Percentiles rank a stretch among this genome's conserved stretches.
Evolutionary conservation across 1,140 invertebrate species (phyloP).

Genomic region (Bradynema listronoti): DNA sequence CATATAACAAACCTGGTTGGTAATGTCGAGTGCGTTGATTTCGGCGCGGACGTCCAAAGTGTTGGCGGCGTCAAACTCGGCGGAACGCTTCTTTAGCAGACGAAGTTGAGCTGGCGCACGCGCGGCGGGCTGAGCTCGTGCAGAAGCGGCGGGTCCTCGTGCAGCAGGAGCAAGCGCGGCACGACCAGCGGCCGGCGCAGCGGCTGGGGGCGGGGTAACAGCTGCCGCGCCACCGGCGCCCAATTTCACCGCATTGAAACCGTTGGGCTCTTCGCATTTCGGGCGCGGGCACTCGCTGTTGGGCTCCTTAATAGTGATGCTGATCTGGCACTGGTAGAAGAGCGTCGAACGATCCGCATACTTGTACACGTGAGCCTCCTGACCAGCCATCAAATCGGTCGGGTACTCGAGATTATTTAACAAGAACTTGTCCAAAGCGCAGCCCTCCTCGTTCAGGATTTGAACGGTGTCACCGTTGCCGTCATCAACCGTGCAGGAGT

Average conservation of each 20-base stretch:
- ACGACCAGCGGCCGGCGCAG: slow-evolving; percentile 13
- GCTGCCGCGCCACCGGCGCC: slow-evolving; percentile 35
- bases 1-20: slow-evolving; percentile 24
- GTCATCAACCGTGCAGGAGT: slow-evolving; percentile 56
- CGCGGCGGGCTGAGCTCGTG: slow-evolving; percentile 8
- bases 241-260: slow-evolving; percentile 52
- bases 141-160: slow-evolving; percentile 8
- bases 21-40: slow-evolving; percentile 50
- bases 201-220: slow-evolving; percentile 21
- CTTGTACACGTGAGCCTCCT: slow-evolving; percentile 58
- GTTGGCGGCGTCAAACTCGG: slow-evolving; percentile 34
- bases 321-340: slow-evolving; percentile 58
- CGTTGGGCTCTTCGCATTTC: slow-evolving; percentile 50
- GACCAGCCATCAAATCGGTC: slow-evolving; percentile 54
- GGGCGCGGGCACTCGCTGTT: slow-evolving; percentile 53
- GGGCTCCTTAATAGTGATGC: slow-evolving; percentile 57
- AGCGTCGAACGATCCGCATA: slow-evolving; percentile 56
- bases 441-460: slow-evolving; percentile 56
- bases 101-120: slow-evolving; percentile 33
- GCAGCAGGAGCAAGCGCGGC: slow-evolving; percentile 24
- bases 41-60: slow-evolving; percentile 53
- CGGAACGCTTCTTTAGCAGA: slow-evolving; percentile 48
- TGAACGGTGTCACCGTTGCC: slow-evolving; percentile 57
- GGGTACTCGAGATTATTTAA: slow-evolving; percentile 57
- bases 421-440: slow-evolving; percentile 56